phyloP scores from a whole-genome alignment of 2,888 invertebrate species.

The Ormyrus pomaceus region DNA sequence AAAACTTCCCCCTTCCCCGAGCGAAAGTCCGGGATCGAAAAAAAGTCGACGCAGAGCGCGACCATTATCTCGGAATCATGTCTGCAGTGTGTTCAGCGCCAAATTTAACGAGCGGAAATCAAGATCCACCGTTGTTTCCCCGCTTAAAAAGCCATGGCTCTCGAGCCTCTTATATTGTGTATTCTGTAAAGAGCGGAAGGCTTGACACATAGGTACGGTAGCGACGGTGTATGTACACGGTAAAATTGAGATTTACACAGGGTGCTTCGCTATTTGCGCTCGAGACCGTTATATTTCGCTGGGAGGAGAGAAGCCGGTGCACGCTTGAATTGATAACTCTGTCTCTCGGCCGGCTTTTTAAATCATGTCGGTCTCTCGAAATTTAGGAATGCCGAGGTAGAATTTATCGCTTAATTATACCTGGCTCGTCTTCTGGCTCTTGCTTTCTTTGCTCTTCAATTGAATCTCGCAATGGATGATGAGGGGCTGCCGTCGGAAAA shows the following conservation, averaged over 20 bases:
- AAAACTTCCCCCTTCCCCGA: too few species aligned
- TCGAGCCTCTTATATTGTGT: constrained; percentile 10
- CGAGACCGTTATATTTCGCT: constrained; percentile 9
- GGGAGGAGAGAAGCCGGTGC: not conserved
- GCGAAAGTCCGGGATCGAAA: too few species aligned
- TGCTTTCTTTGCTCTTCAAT: too few species aligned
- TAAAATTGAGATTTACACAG: constrained; percentile 45
- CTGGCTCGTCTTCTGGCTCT: too few species aligned
- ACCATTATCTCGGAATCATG: not conserved
- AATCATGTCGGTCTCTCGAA: not conserved
- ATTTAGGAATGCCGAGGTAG: not conserved
- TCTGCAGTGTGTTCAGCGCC: not conserved
- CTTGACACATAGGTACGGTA: not conserved
- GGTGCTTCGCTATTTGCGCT: constrained; percentile 28
- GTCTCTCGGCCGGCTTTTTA: not conserved
- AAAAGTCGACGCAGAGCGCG: not conserved
- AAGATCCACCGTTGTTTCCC: not conserved
- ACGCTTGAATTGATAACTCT: constrained; percentile 17
- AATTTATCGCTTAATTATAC: not conserved
- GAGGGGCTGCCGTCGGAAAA: too few species aligned
- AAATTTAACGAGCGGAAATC: constrained; percentile 10
- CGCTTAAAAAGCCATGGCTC: constrained; percentile 12
- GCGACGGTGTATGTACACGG: constrained; percentile 6
- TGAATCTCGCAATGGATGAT: too few species aligned
- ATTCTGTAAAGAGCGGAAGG: not conserved